Evolutionary conservation across 2,797 vertebrate species (phyloP).

Genomic region (Euphonia xanthogaster): DNA sequence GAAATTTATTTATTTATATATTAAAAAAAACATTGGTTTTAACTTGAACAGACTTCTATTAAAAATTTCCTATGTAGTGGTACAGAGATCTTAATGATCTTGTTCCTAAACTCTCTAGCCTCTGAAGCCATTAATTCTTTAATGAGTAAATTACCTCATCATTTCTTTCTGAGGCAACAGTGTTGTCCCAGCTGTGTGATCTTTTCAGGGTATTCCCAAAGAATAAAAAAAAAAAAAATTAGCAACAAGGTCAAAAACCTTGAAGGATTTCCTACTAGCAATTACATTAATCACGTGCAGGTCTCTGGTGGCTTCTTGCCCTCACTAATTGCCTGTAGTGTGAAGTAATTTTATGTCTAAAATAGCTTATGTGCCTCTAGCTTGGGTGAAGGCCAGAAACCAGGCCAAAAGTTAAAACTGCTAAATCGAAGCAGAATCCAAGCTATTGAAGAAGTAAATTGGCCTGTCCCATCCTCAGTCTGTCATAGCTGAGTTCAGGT

Average conservation of each 20-base stretch:
- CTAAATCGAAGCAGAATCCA: not conserved
- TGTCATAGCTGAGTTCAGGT: not conserved
- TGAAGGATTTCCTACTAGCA: slow-evolving; percentile 15
- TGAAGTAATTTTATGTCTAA: slow-evolving; percentile 4
- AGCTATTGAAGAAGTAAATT: not conserved
- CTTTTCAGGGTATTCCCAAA: slow-evolving; percentile 7
- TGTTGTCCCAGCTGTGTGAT: not conserved
- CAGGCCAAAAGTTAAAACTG: not conserved
- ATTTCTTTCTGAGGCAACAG: not conserved
- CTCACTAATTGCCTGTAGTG: slow-evolving; percentile 24
- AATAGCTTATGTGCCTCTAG: not conserved
- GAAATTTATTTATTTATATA: not conserved
- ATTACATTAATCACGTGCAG: not conserved
- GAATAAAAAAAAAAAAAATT: not conserved
- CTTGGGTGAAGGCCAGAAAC: not conserved
- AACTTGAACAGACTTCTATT: not conserved
- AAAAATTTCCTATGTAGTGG: not conserved
- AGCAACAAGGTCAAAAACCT: not conserved
- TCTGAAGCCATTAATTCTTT: not conserved
- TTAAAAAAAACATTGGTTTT: too few relatives aligned
- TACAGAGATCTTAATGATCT: not conserved
- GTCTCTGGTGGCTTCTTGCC: slow-evolving; percentile 2
- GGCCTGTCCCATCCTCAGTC: not conserved
- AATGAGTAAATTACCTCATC: not conserved
- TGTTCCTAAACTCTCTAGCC: not conserved